These are phyloP conservation scores for Zosterops japonicus DNA, from an alignment of 2,113 vertebrate genomes.

Conservation along the genomic window DNA sequence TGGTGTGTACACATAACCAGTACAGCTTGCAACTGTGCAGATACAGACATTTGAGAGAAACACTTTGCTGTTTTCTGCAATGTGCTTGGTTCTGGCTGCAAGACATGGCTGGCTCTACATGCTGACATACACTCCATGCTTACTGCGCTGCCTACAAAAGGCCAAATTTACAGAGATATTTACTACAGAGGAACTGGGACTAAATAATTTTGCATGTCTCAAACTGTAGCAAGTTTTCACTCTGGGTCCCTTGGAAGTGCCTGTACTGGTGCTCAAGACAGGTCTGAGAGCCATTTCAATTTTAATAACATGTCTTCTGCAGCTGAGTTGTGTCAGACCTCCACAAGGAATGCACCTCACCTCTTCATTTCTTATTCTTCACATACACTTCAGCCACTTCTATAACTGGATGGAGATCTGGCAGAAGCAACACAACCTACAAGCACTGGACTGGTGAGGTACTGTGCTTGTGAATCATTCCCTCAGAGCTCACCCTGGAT, in stretches of 20 bases:
- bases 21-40: neutral
- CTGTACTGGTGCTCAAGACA: neutral
- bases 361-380: neutral
- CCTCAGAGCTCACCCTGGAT: neutral
- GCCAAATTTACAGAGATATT: neutral
- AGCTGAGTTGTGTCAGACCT: neutral
- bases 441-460: rapidly evolving
- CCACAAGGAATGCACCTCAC: neutral
- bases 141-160: rapidly evolving
- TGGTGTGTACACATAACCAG: neutral
- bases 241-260: neutral
- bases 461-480: rapidly evolving
- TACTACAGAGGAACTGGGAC: neutral
- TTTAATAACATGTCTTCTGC: neutral
- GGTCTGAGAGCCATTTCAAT: neutral
- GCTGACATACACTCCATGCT: neutral
- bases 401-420: neutral
- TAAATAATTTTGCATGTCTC: neutral
- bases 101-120: neutral
- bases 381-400: neutral
- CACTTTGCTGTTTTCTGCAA: neutral
- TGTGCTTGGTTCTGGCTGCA: neutral
- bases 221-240: neutral
- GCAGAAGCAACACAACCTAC: neutral
- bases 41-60: neutral